Evolutionary conservation across 2,113 vertebrate genomes (phyloP), one percentile per base, ranked within the genome.

Genomic region (Spea multiplicata): DNA sequence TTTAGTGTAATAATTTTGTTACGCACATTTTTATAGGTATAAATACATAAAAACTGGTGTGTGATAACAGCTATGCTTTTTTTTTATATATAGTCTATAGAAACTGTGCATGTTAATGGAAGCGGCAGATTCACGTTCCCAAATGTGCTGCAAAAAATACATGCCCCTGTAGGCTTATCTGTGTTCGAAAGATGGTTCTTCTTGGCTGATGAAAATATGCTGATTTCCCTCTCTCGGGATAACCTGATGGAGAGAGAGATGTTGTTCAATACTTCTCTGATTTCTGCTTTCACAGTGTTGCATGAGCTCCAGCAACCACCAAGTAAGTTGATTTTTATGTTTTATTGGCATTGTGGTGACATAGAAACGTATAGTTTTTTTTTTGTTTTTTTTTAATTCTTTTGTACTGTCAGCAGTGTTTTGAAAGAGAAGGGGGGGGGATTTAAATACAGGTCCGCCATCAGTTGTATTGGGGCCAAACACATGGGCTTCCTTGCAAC

Each of bases 151-250:
- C 82, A 85, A 72, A 88, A 86, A 81, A 84, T 86, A n/a, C 76
- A 78, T 0, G 82, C 86, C 57, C 86, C 84, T 0, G 67, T 90
- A 57, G 85, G 91, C 59, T 85, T 98, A 10, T 89, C 91, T 0
- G 90, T 93, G 9, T 96, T 96, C 64, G 94, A 89, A 81, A 87
- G 88, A 62, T 86, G 65, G 0, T 95, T 97, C 88, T 94, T 93
- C 85, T 96, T 94, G 94, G 83, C 88, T 0, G 94, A 95, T 49
- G 84, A 88, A 74, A 83, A 75, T 8, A 88, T 89, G 17, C 84
- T 96, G 48, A 88, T 90, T 86, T 87, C 82, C 0, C 83, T 87
- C 14, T 81, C 89, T 2, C 86, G 74, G 83, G 84, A 71, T 3
- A 82, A 83, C 3, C 88, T 84, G 1, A 81, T 74, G 48, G 83